Percentiles rank a stretch among this genome's conserved stretches.
These are phyloP conservation scores for Helleia helle DNA, from an alignment of 2,888 invertebrate species.

Conservation along the genomic window DNA sequence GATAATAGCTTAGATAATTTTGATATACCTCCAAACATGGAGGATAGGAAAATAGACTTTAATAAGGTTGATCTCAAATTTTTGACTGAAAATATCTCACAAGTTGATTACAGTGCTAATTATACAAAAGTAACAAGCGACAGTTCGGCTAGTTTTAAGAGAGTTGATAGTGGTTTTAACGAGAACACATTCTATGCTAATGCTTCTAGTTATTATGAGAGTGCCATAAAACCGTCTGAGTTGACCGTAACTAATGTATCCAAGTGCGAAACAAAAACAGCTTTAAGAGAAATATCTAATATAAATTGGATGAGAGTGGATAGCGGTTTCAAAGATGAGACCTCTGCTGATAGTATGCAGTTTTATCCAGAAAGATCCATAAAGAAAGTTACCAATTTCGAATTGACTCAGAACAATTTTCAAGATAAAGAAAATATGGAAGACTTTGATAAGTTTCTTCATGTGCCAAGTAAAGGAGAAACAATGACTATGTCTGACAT, in stretches of 20 bases:
- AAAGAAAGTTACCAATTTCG: conserved; percentile 34
- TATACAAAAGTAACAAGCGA: conserved; percentile 39
- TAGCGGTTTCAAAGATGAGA: conserved; percentile 65
- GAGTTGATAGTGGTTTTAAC: conserved; percentile 59
- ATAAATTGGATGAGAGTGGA: conserved; percentile 62
- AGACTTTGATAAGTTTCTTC: conserved; percentile 43
- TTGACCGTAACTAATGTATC: conserved; percentile 49
- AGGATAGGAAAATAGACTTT: conserved; percentile 61
- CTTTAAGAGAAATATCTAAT: conserved; percentile 59
- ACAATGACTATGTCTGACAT: conserved; percentile 62
- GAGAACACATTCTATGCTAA: conserved; percentile 58
- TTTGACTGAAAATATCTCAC: conserved; percentile 55
- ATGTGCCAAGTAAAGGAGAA: conserved; percentile 41
- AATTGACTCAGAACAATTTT: conserved; percentile 40
- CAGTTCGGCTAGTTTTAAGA: conserved; percentile 48
- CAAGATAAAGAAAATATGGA: conserved; percentile 54
- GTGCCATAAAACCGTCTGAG: conserved; percentile 69
- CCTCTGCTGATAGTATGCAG: conserved; percentile 49
- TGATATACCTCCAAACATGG: conserved; percentile 47
- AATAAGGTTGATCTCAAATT: conserved; percentile 63
- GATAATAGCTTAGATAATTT: conserved; percentile 53
- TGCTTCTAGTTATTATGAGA: conserved; percentile 63
- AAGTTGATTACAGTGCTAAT: conserved; percentile 36
- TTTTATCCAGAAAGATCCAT: conserved; percentile 42
- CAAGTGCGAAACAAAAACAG: conserved; percentile 35